A percentile compares a stretch with the other conserved stretches of the same genome.
phyloP scores from a whole-genome alignment of 2,888 invertebrate genomes.

The Euzophera pinguis region DNA sequence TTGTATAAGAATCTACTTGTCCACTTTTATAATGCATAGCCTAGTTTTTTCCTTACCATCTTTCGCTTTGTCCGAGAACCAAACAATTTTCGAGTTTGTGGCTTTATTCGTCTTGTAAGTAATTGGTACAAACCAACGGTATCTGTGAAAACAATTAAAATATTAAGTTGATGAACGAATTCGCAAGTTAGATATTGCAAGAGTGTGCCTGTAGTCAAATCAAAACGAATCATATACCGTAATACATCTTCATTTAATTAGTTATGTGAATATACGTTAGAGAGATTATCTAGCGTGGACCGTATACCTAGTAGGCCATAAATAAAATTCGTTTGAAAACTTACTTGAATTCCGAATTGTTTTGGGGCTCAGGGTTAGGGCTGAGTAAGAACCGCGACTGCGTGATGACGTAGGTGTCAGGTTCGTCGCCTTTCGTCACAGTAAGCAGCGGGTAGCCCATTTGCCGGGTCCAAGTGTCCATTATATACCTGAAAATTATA shows the following conservation, averaged over 20 bases:
- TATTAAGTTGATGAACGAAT: too few species aligned
- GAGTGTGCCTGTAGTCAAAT: too few species aligned
- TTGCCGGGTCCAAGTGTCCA: slow-evolving; percentile 95
- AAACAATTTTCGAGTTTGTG: slow-evolving; percentile 45
- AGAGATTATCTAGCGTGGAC: too few species aligned
- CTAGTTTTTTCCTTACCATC: slow-evolving; percentile 39
- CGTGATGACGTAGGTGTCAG: slow-evolving; percentile 78
- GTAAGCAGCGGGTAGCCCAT: slow-evolving; percentile 91
- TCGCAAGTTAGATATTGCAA: too few species aligned
- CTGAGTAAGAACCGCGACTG: slow-evolving; percentile 89
- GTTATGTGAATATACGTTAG: too few species aligned
- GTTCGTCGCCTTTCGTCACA: slow-evolving; percentile 65
- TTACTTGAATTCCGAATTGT: slow-evolving; percentile 76
- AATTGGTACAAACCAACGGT: slow-evolving; percentile 92
- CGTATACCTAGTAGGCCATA: not conserved
- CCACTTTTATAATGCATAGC: too few species aligned
- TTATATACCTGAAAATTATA: slow-evolving; percentile 73
- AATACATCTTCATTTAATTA: too few species aligned
- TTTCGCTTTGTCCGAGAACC: slow-evolving; percentile 57
- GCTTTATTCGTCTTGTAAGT: slow-evolving; percentile 83
- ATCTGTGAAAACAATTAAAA: slow-evolving; percentile 61
- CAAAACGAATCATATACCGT: too few species aligned
- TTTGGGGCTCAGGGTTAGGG: slow-evolving; percentile 76
- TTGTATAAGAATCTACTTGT: too few species aligned
- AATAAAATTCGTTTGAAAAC: slow-evolving; percentile 15